These are phyloP conservation scores for Drosophila hydei DNA, from an alignment of 1,140 invertebrate genomes.

Conservation along the genomic window DNA sequence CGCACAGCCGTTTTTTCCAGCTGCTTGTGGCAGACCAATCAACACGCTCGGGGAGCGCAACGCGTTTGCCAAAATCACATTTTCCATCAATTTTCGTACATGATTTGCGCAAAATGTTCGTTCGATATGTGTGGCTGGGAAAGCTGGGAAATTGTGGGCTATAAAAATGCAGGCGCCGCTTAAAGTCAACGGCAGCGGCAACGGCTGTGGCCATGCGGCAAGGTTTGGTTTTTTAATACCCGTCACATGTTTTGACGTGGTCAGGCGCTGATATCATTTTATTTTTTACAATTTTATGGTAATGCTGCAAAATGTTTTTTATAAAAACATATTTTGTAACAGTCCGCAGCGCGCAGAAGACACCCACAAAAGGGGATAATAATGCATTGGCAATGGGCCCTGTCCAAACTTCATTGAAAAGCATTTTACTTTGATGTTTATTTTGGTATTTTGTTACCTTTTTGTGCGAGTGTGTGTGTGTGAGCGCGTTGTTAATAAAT, in stretches of 20 bases:
- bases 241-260: slow-evolving; percentile 77
- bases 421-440: slow-evolving; percentile 71
- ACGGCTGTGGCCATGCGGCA: slow-evolving; percentile 56
- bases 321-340: slow-evolving; percentile 78
- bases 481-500: slow-evolving; percentile 65
- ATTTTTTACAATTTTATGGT: slow-evolving; percentile 74
- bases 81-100: slow-evolving; percentile 79
- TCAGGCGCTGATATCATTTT: slow-evolving; percentile 49
- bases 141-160: not conserved
- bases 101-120: slow-evolving; percentile 76
- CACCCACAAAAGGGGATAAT: slow-evolving; percentile 60
- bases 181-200: slow-evolving; percentile 51
- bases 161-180: slow-evolving; percentile 62
- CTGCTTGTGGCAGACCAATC: slow-evolving; percentile 63
- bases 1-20: slow-evolving; percentile 21
- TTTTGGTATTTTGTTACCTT: slow-evolving; percentile 51
- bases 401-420: slow-evolving; percentile 57
- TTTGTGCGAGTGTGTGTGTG: not conserved
- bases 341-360: slow-evolving; percentile 47
- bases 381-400: slow-evolving; percentile 50
- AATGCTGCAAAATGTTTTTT: slow-evolving; percentile 72
- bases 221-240: slow-evolving; percentile 68
- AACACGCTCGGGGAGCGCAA: slow-evolving; percentile 31
- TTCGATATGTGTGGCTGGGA: slow-evolving; percentile 27
- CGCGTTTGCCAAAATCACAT: slow-evolving; percentile 62